These are phyloP conservation scores for Drosophila acutilabella DNA, from an alignment of 2,888 invertebrate genomes.

Conservation along the genomic window DNA sequence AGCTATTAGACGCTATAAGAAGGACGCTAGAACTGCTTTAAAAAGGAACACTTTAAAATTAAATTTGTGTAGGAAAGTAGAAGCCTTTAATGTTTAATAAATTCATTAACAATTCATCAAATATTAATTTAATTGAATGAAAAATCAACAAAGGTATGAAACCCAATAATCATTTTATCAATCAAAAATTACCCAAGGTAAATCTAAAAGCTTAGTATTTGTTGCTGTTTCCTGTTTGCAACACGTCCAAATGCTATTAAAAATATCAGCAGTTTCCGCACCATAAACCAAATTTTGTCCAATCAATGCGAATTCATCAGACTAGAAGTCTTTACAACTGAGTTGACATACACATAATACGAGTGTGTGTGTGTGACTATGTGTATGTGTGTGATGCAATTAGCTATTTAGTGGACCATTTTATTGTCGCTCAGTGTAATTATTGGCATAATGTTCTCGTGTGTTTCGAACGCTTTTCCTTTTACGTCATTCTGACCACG, in stretches of 20 bases:
- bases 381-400: constrained; percentile 31
- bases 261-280: constrained; percentile 37
- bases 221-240: neutral
- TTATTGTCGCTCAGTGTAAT: constrained; percentile 65
- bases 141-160: too few species aligned
- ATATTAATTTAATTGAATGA: too few species aligned
- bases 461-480: constrained; percentile 47
- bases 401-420: constrained; percentile 62
- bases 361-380: neutral
- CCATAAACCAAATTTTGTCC: constrained; percentile 28
- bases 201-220: neutral
- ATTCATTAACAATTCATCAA: too few species aligned
- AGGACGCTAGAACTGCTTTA: too few species aligned
- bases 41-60: too few species aligned
- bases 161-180: neutral
- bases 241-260: neutral
- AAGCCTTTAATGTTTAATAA: too few species aligned
- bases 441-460: constrained; percentile 56
- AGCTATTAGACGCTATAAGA: too few species aligned
- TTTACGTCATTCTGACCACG: constrained; percentile 59
- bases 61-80: too few species aligned
- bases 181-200: neutral
- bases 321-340: constrained; percentile 25
- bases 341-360: constrained; percentile 17
- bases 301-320: constrained; percentile 31